phyloP scores from a whole-genome alignment of 2,113 vertebrate genomes.

The Conger conger region DNA sequence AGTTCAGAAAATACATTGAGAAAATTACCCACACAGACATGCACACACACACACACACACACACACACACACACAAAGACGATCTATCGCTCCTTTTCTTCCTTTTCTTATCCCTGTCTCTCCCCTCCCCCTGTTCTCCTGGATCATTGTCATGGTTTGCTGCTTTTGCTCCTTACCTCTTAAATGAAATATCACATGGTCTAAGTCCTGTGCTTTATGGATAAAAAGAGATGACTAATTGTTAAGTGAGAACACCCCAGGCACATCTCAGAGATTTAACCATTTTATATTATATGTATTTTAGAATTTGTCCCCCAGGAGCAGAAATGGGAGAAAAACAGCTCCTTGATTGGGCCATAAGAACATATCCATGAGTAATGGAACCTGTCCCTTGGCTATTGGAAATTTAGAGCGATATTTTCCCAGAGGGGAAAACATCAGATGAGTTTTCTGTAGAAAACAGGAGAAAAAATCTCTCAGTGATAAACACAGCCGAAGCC shows the following conservation, averaged over 20 bases:
- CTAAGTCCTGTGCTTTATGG: too few species aligned
- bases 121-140: not conserved
- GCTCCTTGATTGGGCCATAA: not conserved
- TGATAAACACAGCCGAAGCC: not conserved
- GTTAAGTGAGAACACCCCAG: not conserved
- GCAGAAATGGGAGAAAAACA: not conserved
- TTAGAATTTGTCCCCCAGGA: not conserved
- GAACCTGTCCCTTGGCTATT: not conserved
- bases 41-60: not conserved
- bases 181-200: not conserved
- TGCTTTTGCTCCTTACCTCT: not conserved
- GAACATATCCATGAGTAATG: not conserved
- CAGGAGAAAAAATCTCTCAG: not conserved
- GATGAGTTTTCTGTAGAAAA: conserved; percentile 1
- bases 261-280: not conserved
- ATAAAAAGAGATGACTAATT: not conserved
- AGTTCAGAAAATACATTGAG: not conserved
- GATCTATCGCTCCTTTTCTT: too few species aligned
- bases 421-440: not conserved
- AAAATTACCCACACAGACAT: not conserved
- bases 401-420: not conserved
- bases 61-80: not conserved
- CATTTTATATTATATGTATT: not conserved
- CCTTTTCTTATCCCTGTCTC: not conserved
- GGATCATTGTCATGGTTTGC: not conserved